Conservation (phyloP, 2,113 vertebrate genomes). For the Spheniscus mendiculus region DNA sequence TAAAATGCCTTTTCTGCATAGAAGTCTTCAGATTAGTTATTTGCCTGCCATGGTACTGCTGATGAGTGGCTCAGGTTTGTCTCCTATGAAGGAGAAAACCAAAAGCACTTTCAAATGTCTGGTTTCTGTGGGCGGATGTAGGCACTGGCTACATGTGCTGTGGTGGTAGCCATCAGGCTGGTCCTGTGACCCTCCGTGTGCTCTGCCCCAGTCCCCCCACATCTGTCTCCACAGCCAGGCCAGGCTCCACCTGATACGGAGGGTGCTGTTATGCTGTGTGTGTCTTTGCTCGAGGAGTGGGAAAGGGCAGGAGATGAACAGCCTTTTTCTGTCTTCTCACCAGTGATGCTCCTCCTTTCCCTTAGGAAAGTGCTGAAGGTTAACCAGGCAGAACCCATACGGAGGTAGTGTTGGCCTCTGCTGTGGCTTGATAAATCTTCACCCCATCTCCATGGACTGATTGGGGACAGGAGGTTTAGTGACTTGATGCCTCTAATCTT, state of each 20-base stretch:
- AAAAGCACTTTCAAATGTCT: not conserved
- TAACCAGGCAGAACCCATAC: not conserved
- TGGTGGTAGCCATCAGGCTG: not conserved
- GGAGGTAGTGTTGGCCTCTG: not conserved
- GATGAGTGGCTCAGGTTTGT: not conserved
- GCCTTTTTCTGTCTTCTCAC: not conserved
- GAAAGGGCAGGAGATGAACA: not conserved
- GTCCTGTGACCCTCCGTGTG: not conserved
- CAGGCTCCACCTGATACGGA: not conserved
- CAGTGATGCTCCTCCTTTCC: not conserved
- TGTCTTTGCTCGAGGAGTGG: not conserved
- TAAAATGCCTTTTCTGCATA: not conserved
- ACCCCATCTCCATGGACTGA: not conserved
- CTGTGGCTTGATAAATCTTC: not conserved
- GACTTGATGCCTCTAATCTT: not conserved
- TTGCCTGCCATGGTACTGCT: not conserved
- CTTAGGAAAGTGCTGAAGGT: not conserved
- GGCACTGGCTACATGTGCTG: not conserved
- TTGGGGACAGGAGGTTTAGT: not conserved
- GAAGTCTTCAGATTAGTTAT: not conserved
- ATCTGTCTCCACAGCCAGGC: rapidly evolving
- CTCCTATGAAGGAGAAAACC: not conserved
- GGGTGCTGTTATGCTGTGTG: rapidly evolving
- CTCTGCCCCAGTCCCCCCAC: not conserved
- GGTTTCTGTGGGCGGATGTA: not conserved